Conservation (phyloP, 1,140 invertebrate species). For the Lucilia cuprina region DNA sequence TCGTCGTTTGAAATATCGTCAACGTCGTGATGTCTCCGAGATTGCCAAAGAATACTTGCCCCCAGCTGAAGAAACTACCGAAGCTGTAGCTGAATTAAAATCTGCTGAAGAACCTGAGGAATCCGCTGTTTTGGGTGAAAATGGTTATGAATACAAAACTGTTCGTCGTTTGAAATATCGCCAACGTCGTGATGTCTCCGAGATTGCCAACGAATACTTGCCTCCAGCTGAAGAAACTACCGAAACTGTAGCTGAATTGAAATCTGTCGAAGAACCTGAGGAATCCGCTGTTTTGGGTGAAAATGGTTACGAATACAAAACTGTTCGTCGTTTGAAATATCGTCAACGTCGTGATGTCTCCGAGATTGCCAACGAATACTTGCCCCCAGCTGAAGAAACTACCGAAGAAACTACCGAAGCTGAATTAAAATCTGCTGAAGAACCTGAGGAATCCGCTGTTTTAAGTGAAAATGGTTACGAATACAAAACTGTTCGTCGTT, state of each 20-base stretch:
- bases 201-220: constrained; percentile 46
- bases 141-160: constrained; percentile 41
- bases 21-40: constrained; percentile 42
- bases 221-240: constrained; percentile 33
- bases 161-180: constrained; percentile 44
- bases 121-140: constrained; percentile 43
- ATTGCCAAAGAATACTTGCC: constrained; percentile 35
- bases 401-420: constrained; percentile 36
- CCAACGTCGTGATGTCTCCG: constrained; percentile 44
- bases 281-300: constrained; percentile 45
- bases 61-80: constrained; percentile 40
- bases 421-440: constrained; percentile 36
- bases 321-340: constrained; percentile 47
- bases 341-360: constrained; percentile 47
- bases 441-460: constrained; percentile 12
- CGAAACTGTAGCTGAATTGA: constrained; percentile 40
- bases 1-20: constrained; percentile 43
- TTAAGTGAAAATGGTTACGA: constrained; percentile 21
- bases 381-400: constrained; percentile 40
- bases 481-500: constrained; percentile 49
- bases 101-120: constrained; percentile 39
- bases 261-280: constrained; percentile 33
- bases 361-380: constrained; percentile 48
- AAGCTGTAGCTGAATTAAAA: constrained; percentile 25
- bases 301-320: constrained; percentile 50